Conservation (phyloP, 2,113 vertebrate species). For the Austrofundulus limnaeus region DNA sequence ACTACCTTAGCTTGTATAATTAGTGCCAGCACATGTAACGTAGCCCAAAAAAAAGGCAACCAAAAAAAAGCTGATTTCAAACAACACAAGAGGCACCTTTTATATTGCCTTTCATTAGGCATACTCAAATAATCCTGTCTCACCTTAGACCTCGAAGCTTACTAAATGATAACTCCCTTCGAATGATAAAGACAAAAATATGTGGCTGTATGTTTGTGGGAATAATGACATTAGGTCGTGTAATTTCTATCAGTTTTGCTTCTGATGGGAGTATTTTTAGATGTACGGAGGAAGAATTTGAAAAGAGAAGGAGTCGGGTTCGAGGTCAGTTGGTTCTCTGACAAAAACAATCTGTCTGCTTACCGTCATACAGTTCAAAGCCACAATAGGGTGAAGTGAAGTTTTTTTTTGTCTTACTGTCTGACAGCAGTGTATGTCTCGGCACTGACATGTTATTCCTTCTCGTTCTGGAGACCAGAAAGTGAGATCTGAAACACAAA, state of each 20-base stretch:
- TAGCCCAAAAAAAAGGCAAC: slow-evolving; percentile 63
- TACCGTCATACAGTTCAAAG: slow-evolving; percentile 76
- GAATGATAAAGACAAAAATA: slow-evolving; percentile 73
- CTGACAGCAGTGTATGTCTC: slow-evolving; percentile 73
- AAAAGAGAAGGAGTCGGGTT: slow-evolving; percentile 66
- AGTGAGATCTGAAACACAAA: slow-evolving; percentile 70
- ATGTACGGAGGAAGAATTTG: slow-evolving; percentile 70
- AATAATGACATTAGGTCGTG: slow-evolving; percentile 73
- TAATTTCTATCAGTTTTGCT: slow-evolving; percentile 73
- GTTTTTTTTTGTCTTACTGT: slow-evolving; percentile 72
- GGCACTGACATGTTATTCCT: slow-evolving; percentile 73
- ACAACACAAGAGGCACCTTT: slow-evolving; percentile 71
- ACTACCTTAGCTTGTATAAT: slow-evolving; percentile 77
- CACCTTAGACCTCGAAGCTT: slow-evolving; percentile 66
- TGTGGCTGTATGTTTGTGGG: slow-evolving; percentile 70
- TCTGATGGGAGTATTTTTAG: slow-evolving; percentile 79
- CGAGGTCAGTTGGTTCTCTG: slow-evolving; percentile 72
- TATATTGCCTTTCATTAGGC: slow-evolving; percentile 76
- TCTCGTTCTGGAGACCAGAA: slow-evolving; percentile 62
- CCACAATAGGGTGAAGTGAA: slow-evolving; percentile 72
- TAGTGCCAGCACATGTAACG: slow-evolving; percentile 75
- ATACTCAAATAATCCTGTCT: slow-evolving; percentile 74
- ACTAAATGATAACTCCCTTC: slow-evolving; percentile 70
- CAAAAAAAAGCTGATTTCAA: slow-evolving; percentile 72
- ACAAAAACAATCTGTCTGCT: slow-evolving; percentile 80